These are phyloP conservation scores for Anaspis maculata DNA, from an alignment of 2,888 invertebrate genomes.

Conservation along the genomic window DNA sequence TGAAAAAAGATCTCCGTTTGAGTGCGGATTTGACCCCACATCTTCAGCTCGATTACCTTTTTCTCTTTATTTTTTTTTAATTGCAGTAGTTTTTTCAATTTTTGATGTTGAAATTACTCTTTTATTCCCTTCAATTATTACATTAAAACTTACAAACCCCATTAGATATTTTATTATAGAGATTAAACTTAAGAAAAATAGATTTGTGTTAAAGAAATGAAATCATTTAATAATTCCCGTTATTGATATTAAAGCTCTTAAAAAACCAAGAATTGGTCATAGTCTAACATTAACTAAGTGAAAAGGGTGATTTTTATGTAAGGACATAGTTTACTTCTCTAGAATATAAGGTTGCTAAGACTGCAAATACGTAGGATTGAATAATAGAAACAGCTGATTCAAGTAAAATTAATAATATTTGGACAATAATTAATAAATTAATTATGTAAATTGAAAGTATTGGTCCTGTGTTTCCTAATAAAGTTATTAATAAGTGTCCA, in stretches of 20 bases:
- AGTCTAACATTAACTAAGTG: constrained; percentile 60
- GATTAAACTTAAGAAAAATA: constrained; percentile 47
- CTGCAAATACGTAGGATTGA: constrained; percentile 59
- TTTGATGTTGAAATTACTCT: too few relatives aligned
- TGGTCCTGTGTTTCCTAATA: constrained; percentile 46
- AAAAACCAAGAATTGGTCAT: constrained; percentile 54
- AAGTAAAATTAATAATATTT: constrained; percentile 39
- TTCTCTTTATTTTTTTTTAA: too few relatives aligned
- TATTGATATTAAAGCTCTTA: constrained; percentile 50
- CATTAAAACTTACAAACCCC: constrained; percentile 67
- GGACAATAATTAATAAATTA: constrained; percentile 24
- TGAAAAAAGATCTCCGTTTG: constrained; percentile 58
- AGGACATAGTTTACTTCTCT: constrained; percentile 56
- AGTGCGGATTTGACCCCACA: too few relatives aligned
- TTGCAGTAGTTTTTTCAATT: too few relatives aligned
- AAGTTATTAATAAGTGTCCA: constrained; percentile 50
- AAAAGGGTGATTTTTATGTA: constrained; percentile 52
- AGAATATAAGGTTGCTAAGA: constrained; percentile 58
- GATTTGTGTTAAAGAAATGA: constrained; percentile 46
- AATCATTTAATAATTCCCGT: constrained; percentile 56
- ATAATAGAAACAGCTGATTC: constrained; percentile 55
- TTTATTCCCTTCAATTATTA: constrained; percentile 58
- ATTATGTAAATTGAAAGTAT: constrained; percentile 21
- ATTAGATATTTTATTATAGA: constrained; percentile 46
- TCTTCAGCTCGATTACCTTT: too few relatives aligned